Conservation (phyloP, 2,113 vertebrate species). For the Ceyx margarethae region DNA sequence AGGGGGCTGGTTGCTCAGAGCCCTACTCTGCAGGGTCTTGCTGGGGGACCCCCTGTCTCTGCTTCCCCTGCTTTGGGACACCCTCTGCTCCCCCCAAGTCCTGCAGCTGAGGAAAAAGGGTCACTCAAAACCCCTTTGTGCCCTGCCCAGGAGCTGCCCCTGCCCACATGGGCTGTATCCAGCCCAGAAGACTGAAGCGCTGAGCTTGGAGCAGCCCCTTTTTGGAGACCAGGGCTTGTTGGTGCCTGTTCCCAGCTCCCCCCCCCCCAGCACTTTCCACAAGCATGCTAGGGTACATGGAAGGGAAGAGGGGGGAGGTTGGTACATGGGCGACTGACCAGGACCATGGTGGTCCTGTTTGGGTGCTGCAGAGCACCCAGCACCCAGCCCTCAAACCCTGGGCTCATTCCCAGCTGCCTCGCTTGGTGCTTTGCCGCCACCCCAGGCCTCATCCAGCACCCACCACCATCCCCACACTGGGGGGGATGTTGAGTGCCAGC, state of each 20-base stretch:
- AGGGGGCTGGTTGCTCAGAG: not conserved
- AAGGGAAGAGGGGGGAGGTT: not conserved
- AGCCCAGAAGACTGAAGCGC: not conserved
- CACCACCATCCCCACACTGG: not conserved
- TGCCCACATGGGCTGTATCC: fast-evolving
- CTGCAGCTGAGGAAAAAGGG: not conserved
- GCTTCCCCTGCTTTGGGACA: not conserved
- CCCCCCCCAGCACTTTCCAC: not conserved
- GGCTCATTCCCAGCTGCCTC: not conserved
- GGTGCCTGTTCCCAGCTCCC: not conserved
- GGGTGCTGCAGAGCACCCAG: not conserved
- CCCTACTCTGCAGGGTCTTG: not conserved
- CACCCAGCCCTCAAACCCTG: not conserved
- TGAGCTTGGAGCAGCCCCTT: not conserved
- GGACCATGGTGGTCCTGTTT: not conserved
- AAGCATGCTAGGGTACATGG: not conserved
- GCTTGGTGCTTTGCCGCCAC: not conserved
- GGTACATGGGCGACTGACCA: fast-evolving
- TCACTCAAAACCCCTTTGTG: not conserved
- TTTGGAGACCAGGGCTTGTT: not conserved
- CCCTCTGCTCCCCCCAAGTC: not conserved
- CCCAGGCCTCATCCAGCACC: not conserved
- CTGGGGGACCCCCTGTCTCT: not conserved
- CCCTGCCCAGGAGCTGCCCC: not conserved
- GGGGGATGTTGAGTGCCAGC: not conserved